These are phyloP conservation scores for Brachionus koreanus DNA, from an alignment of 1,140 invertebrate genomes.

Conservation along the genomic window DNA sequence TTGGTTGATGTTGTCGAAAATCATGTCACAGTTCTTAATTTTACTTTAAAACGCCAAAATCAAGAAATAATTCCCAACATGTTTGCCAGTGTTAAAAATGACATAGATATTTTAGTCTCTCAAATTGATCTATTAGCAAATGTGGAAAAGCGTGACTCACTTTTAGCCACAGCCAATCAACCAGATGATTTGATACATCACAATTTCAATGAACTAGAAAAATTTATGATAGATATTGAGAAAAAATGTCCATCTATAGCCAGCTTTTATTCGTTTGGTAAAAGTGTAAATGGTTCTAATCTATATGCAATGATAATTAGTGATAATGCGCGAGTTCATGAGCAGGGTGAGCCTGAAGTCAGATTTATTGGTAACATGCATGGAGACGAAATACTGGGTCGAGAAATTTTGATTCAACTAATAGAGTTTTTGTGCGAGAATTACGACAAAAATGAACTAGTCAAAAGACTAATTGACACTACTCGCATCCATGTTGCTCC, in stretches of 20 bases:
- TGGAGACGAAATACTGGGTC: constrained; percentile 80
- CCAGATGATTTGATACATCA: not conserved
- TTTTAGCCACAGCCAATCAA: not conserved
- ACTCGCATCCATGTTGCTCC: constrained; percentile 84
- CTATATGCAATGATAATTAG: constrained; percentile 74
- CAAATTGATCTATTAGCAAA: not conserved
- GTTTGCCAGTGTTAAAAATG: constrained; percentile 15
- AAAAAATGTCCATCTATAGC: constrained; percentile 21
- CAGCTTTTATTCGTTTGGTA: constrained; percentile 65
- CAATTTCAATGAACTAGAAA: not conserved
- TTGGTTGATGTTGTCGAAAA: not conserved
- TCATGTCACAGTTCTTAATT: constrained; percentile 10
- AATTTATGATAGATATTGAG: not conserved
- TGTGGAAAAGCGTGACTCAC: not conserved
- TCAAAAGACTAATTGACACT: constrained; percentile 50
- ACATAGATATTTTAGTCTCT: constrained; percentile 2
- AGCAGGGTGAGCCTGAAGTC: constrained; percentile 66
- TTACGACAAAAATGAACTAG: constrained; percentile 66
- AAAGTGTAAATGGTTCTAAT: constrained; percentile 73
- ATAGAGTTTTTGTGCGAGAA: constrained; percentile 76
- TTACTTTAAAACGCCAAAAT: constrained; percentile 12
- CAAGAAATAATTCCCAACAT: constrained; percentile 18
- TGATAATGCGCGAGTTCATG: constrained; percentile 70
- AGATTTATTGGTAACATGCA: constrained; percentile 89
- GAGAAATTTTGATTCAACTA: constrained; percentile 75